These are phyloP conservation scores for Saccostrea glomerata DNA, from an alignment of 1,140 invertebrate genomes.

Conservation along the genomic window DNA sequence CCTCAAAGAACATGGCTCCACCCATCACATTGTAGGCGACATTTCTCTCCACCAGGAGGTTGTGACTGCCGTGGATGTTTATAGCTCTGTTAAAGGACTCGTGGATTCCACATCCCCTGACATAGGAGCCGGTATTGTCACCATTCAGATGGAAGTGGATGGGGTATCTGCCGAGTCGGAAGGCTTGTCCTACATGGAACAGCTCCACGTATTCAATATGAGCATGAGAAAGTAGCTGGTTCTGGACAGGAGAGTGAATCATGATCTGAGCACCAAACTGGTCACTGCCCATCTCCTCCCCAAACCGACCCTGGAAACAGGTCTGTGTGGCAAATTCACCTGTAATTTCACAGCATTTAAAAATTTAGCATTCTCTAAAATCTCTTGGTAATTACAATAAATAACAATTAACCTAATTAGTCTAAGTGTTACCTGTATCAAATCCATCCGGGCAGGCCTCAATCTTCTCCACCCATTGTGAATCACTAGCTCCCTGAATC, in stretches of 20 bases:
- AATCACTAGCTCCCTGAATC: conserved; percentile 66
- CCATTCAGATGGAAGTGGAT: conserved; percentile 78
- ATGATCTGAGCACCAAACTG: conserved; percentile 76
- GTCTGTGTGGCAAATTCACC: conserved; percentile 76
- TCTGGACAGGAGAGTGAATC: conserved; percentile 63
- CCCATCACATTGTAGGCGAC: conserved; percentile 76
- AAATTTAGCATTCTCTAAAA: not conserved
- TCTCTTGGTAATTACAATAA: not conserved
- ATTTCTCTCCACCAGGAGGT: conserved; percentile 69
- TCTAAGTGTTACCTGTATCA: conserved; percentile 70
- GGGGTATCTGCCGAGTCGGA: conserved; percentile 77
- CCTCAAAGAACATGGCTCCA: conserved; percentile 77
- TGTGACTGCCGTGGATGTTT: conserved; percentile 76
- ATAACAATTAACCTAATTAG: not conserved
- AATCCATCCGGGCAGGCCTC: conserved; percentile 74
- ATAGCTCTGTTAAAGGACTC: conserved; percentile 77
- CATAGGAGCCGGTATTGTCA: conserved; percentile 73
- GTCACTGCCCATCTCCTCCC: conserved; percentile 75
- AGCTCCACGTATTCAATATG: conserved; percentile 70
- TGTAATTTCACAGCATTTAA: conserved; percentile 46
- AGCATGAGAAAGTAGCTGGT: conserved; percentile 58
- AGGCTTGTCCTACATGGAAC: conserved; percentile 75
- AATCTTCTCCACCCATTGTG: conserved; percentile 66
- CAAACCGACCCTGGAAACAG: conserved; percentile 78
- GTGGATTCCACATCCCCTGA: conserved; percentile 74